Percentiles rank a stretch among this genome's conserved stretches.
phyloP scores from a whole-genome alignment of 2,797 vertebrate genomes.

The Sebastes kiyomatsui region DNA sequence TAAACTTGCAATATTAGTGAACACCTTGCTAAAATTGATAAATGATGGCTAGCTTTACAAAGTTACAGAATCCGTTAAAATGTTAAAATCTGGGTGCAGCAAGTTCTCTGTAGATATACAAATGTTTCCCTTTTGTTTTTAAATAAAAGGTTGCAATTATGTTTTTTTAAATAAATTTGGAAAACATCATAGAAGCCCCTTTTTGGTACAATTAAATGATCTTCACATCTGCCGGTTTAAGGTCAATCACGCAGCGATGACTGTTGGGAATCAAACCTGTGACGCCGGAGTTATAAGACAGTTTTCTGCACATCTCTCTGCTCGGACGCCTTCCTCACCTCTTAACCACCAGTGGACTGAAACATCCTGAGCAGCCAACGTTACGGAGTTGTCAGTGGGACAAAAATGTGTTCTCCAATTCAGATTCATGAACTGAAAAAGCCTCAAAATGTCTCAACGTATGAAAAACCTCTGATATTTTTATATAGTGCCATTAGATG shows the following conservation, averaged over 20 bases:
- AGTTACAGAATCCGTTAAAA: not conserved
- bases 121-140: not conserved
- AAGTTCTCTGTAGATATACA: not conserved
- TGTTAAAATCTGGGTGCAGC: not conserved
- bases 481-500: not conserved
- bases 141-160: not conserved
- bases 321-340: not conserved
- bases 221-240: not conserved
- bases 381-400: not conserved
- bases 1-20: not conserved
- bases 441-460: not conserved
- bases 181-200: not conserved
- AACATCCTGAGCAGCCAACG: not conserved
- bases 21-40: not conserved
- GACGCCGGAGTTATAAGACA: not conserved
- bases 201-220: not conserved
- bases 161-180: not conserved
- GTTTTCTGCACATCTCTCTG: not conserved
- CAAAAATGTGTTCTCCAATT: not conserved
- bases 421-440: not conserved
- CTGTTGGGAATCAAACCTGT: not conserved
- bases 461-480: constrained; percentile 7
- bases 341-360: not conserved
- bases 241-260: not conserved
- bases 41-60: not conserved